Conservation (phyloP, 2,797 vertebrate genomes). For the Acanthurus leucopareius region DNA sequence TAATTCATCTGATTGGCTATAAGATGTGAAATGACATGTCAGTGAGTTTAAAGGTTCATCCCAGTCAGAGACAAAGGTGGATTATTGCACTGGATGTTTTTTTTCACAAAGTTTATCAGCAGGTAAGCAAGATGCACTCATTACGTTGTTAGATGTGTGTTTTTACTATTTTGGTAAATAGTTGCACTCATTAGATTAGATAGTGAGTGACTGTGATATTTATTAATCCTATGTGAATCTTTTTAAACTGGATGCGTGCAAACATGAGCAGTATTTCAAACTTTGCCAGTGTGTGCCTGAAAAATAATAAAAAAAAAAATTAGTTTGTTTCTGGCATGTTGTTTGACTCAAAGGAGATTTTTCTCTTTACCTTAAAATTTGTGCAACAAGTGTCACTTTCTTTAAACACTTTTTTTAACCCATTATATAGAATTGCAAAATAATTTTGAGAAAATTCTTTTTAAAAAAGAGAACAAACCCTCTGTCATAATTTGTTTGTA, state of each 20-base stretch:
- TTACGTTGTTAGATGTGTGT: not conserved
- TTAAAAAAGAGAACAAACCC: too few species aligned
- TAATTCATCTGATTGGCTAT: slow-evolving; percentile 65
- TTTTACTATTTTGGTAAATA: not conserved
- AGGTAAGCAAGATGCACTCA: not conserved
- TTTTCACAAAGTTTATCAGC: not conserved
- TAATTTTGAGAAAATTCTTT: too few species aligned
- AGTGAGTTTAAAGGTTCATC: slow-evolving; percentile 34
- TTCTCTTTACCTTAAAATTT: too few species aligned
- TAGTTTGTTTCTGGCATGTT: too few species aligned
- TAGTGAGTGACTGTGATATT: not conserved
- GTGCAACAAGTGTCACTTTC: slow-evolving; percentile 11
- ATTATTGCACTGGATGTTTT: not conserved
- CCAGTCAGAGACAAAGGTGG: not conserved
- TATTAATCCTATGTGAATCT: not conserved
- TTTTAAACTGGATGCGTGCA: not conserved
- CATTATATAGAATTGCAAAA: too few species aligned
- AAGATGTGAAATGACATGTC: slow-evolving; percentile 28
- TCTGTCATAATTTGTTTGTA: too few species aligned
- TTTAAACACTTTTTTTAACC: not conserved
- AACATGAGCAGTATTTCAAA: not conserved
- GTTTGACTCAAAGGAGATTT: too few species aligned
- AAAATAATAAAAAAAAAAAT: not conserved
- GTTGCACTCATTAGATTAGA: not conserved
- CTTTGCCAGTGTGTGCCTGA: not conserved